Evolutionary conservation across 2,797 vertebrate genomes (phyloP).

Genomic region (Bufotes viridis): DNA sequence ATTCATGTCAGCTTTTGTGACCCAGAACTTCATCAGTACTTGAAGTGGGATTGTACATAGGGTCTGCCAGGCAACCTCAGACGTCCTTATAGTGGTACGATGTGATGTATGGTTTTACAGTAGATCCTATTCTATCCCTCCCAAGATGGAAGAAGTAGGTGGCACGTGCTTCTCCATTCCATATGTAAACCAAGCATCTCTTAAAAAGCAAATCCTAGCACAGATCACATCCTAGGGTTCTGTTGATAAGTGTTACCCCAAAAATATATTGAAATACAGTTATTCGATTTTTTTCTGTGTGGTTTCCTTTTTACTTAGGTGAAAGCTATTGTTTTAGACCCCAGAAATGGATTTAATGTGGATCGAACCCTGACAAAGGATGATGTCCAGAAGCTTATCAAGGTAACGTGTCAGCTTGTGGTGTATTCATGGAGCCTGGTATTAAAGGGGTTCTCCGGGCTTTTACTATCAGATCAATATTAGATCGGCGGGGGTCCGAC

Average conservation of each 20-base stretch:
- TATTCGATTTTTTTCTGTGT: background rate
- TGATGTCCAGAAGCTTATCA: conserved; percentile 81
- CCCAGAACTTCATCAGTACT: too few relatives aligned
- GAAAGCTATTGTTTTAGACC: conserved; percentile 87
- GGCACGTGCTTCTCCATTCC: too few relatives aligned
- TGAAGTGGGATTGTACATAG: too few relatives aligned
- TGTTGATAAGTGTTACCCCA: background rate
- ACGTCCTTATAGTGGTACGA: too few relatives aligned
- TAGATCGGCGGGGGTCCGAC: too few relatives aligned
- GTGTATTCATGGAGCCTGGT: background rate
- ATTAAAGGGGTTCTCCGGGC: too few relatives aligned
- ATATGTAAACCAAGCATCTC: background rate
- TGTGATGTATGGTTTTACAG: too few relatives aligned
- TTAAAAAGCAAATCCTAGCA: background rate
- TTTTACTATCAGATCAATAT: too few relatives aligned
- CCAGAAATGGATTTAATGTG: conserved; percentile 81
- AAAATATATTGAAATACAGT: background rate
- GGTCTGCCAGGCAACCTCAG: too few relatives aligned
- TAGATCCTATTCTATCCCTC: too few relatives aligned
- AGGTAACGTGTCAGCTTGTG: conserved; percentile 73
- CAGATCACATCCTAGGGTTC: background rate
- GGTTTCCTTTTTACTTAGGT: conserved; percentile 75
- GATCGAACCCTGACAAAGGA: conserved; percentile 78
- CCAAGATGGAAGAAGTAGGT: too few relatives aligned
- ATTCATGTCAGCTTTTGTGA: too few relatives aligned